Evolutionary conservation across 2,888 invertebrate species (phyloP).

Genomic region (Leptogaster cylindrica): DNA sequence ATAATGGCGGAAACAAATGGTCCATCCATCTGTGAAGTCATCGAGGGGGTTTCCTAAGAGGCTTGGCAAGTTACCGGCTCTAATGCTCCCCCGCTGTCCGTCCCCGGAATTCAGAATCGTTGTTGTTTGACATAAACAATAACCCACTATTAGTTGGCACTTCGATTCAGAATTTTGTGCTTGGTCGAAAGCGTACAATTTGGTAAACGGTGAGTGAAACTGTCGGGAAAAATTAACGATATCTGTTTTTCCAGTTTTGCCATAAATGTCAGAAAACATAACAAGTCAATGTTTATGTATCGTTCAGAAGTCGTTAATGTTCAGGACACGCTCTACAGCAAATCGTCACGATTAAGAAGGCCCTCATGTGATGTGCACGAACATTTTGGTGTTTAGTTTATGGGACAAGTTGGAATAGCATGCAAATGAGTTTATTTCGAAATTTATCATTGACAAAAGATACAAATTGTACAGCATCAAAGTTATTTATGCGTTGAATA

Average conservation of each 20-base stretch:
- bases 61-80: neutral
- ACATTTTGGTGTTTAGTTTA: slow-evolving; percentile 24
- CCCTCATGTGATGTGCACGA: slow-evolving; percentile 19
- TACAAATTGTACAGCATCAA: slow-evolving; percentile 19
- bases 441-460: slow-evolving; percentile 14
- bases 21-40: slow-evolving; percentile 31
- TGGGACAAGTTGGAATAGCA: slow-evolving; percentile 14
- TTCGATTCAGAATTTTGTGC: slow-evolving; percentile 8
- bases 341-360: slow-evolving; percentile 32
- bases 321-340: slow-evolving; percentile 28
- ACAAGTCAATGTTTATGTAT: slow-evolving; percentile 30
- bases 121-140: neutral
- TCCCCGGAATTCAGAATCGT: neutral
- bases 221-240: slow-evolving; percentile 32
- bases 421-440: slow-evolving; percentile 22
- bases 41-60: slow-evolving; percentile 20
- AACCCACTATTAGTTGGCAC: slow-evolving; percentile 33
- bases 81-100: neutral
- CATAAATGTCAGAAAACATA: slow-evolving; percentile 34
- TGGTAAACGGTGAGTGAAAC: slow-evolving; percentile 3
- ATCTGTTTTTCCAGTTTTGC: neutral
- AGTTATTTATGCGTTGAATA: slow-evolving; percentile 14
- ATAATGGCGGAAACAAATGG: slow-evolving; percentile 35
- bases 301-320: slow-evolving; percentile 32
- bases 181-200: neutral